Evolutionary conservation across 1,140 invertebrate species (phyloP).

Genomic region (Druon quercuslanigerum): DNA sequence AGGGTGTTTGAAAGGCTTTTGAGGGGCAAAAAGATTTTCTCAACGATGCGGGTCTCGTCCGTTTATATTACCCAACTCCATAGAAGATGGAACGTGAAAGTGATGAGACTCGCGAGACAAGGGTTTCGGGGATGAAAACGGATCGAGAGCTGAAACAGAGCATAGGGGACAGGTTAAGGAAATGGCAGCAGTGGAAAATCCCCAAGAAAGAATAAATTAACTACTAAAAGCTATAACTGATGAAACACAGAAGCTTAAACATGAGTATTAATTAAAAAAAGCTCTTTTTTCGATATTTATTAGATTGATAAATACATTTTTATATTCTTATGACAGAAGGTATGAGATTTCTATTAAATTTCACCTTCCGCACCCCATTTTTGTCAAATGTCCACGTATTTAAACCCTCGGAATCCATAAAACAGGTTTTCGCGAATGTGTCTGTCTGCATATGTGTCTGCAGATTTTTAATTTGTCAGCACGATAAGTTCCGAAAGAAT

Average conservation of each 20-base stretch:
- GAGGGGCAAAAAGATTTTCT: constrained; percentile 2
- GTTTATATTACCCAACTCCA: background rate
- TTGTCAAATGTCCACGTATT: too few relatives aligned
- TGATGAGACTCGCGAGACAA: constrained; percentile 27
- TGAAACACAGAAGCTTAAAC: background rate
- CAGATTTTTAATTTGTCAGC: too few relatives aligned
- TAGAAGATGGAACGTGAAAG: constrained; percentile 13
- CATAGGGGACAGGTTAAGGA: constrained; percentile 29
- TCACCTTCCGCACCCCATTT: too few relatives aligned
- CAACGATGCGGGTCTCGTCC: constrained; percentile 12
- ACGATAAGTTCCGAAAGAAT: too few relatives aligned
- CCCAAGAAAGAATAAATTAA: background rate
- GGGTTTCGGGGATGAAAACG: constrained; percentile 19
- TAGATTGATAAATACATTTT: too few relatives aligned
- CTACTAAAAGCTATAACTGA: background rate
- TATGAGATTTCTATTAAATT: too few relatives aligned
- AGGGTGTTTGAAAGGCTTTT: constrained; percentile 13
- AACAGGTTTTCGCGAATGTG: too few relatives aligned
- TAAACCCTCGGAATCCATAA: too few relatives aligned
- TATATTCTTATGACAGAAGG: too few relatives aligned
- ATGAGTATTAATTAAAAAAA: too few relatives aligned
- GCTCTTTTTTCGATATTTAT: too few relatives aligned
- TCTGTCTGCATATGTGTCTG: too few relatives aligned
- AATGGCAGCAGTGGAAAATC: background rate
- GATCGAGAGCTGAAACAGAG: constrained; percentile 21